phyloP scores from a whole-genome alignment of 2,797 vertebrate genomes.

The Coccyzus lansbergi region DNA sequence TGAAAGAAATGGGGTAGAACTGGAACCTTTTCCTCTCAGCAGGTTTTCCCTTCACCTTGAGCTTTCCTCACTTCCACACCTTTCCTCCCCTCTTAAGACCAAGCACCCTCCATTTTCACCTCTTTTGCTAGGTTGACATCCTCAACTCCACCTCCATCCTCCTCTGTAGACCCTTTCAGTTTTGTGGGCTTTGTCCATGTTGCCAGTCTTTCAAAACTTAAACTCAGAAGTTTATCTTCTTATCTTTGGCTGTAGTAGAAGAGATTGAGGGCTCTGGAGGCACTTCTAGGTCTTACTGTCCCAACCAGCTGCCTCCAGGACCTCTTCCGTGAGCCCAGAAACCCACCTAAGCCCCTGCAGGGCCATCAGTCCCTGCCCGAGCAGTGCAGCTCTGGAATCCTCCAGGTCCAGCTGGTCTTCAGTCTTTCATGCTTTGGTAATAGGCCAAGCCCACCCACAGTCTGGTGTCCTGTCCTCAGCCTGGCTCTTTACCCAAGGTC shows the following conservation, averaged over 20 bases:
- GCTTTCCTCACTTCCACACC: too few relatives aligned
- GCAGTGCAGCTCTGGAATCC: too few relatives aligned
- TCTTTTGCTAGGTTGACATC: background rate
- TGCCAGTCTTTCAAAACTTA: background rate
- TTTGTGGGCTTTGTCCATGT: background rate
- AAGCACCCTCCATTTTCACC: background rate
- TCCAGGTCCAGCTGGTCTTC: background rate
- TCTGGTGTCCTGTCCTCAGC: background rate
- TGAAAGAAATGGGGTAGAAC: background rate
- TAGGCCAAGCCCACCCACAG: accelerated
- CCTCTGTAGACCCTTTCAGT: background rate
- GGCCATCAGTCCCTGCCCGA: background rate
- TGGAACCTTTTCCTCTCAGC: background rate
- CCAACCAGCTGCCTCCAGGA: background rate
- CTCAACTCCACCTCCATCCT: background rate
- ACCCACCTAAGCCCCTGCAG: accelerated
- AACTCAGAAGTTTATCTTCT: background rate
- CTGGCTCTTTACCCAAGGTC: too few relatives aligned
- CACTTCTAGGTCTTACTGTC: background rate
- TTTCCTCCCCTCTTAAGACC: background rate
- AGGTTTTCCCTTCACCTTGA: background rate
- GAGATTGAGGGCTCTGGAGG: background rate
- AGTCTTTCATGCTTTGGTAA: background rate
- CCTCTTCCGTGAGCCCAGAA: background rate
- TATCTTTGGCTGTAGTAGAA: background rate